phyloP scores from a whole-genome alignment of 2,113 vertebrate genomes.

The Mohoua ochrocephala region DNA sequence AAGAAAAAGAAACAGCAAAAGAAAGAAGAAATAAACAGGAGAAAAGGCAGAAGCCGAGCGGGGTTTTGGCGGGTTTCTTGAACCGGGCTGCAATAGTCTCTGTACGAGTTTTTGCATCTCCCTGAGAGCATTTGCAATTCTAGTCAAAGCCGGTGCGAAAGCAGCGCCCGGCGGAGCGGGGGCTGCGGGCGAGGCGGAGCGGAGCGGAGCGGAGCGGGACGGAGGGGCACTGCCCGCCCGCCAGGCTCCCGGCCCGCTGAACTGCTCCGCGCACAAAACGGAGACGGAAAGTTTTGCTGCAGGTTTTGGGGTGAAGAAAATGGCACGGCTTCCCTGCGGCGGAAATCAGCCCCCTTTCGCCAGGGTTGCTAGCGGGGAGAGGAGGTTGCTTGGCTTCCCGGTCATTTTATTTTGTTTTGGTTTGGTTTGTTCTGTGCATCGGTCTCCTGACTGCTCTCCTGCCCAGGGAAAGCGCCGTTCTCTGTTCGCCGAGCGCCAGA shows the following conservation, averaged over 20 bases:
- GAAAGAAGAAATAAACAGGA: fast-evolving
- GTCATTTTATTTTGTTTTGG: background rate
- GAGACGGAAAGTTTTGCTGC: background rate
- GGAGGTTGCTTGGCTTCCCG: background rate
- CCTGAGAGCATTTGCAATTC: background rate
- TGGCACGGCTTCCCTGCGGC: background rate
- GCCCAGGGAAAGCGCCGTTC: background rate
- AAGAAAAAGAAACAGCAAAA: background rate
- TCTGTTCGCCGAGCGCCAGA: background rate
- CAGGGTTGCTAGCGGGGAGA: background rate
- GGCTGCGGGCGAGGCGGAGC: background rate
- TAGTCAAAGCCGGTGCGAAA: background rate
- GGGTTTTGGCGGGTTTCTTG: background rate
- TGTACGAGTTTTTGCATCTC: background rate
- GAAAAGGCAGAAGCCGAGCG: background rate
- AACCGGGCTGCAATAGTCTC: background rate
- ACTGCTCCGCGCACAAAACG: background rate
- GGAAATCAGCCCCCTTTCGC: background rate
- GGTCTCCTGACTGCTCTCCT: background rate
- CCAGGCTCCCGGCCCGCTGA: background rate
- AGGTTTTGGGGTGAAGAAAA: background rate
- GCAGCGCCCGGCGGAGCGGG: background rate
- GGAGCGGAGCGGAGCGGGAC: background rate
- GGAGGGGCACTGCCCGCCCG: background rate
- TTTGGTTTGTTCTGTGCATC: background rate